Base-by-base conservation (phyloP, 2,888 invertebrate genomes). In the Stenoptilia bipunctidactyla region DNA sequence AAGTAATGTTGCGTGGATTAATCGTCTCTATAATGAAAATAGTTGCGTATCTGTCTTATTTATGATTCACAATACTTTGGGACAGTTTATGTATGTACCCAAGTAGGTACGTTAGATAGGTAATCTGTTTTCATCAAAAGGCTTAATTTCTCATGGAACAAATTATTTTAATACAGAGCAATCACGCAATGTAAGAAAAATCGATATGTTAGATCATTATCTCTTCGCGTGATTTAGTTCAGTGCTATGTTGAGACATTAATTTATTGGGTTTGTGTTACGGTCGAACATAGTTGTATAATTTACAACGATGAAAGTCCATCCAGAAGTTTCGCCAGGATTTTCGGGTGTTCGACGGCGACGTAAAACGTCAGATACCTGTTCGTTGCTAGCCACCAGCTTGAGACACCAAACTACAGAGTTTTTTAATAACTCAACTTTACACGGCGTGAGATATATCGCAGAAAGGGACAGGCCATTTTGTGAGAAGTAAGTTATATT, bases 391-490 rank as follows among this genome's bases (percentile, higher is more conserved):
- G 85, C 87, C 15, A 86, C 89, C 1, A 92, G 91, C 61, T 85
- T 89, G 56, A 84, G 87, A 25, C 89, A 89, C 57, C 92, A 92
- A 66, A 88, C 89, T 0, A 88, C 88, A 42, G 88, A 91, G 58
- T 92, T 91, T 66, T 92, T 92, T 56, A 88, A 90, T 52, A 89
- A 92, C 57, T 91, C 91, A 0, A 91, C 91, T 0, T 73, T 93
- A 27, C 93, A 93, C 60, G 93, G 93, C 12, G 90, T 93, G 0
- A 86, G 90, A 15, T 93, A 93, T 53, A 91, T 93, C 40, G 90
- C 92, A 1, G 92, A 93, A 62, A 85, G 86, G 45, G 89, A 89
- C 13, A 74, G 92, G 36, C 92, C 92, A 1, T 88, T 90, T 62
- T 88, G 89, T 58, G 93, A 93, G 75, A 92, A 90, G 92, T 92